These are phyloP conservation scores for Andrena fulva DNA, from an alignment of 2,888 invertebrate species.

Conservation along the genomic window DNA sequence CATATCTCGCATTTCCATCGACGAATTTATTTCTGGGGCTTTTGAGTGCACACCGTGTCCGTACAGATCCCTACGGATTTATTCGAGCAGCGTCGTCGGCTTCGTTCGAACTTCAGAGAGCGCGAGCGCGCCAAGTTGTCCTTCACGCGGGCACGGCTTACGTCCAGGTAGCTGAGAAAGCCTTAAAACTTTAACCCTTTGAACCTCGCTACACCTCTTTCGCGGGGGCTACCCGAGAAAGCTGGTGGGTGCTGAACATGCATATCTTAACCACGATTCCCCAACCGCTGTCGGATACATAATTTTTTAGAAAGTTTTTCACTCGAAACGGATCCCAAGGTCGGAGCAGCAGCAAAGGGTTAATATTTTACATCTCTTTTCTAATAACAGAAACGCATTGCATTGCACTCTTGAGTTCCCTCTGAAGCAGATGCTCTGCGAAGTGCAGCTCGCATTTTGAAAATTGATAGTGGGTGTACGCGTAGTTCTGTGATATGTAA, in stretches of 20 bases:
- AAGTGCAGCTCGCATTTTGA: constrained; percentile 52
- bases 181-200: constrained; percentile 38
- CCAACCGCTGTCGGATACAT: neutral
- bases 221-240: neutral
- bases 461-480: constrained; percentile 82
- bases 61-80: neutral
- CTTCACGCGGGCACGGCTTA: neutral
- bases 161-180: neutral
- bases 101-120: neutral
- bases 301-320: constrained; percentile 16
- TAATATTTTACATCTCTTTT: constrained; percentile 16
- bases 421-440: constrained; percentile 15
- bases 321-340: neutral
- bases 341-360: constrained; percentile 40
- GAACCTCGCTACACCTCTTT: constrained; percentile 3
- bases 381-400: neutral
- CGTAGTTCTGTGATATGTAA: constrained; percentile 86
- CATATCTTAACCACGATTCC: constrained; percentile 33
- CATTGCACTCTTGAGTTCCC: constrained; percentile 35
- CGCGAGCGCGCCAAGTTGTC: neutral
- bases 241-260: constrained; percentile 1
- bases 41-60: neutral
- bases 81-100: neutral
- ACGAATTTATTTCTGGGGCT: neutral
- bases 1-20: neutral